phyloP scores from a whole-genome alignment of 2,888 invertebrate species.

The Amphipoea oculea region DNA sequence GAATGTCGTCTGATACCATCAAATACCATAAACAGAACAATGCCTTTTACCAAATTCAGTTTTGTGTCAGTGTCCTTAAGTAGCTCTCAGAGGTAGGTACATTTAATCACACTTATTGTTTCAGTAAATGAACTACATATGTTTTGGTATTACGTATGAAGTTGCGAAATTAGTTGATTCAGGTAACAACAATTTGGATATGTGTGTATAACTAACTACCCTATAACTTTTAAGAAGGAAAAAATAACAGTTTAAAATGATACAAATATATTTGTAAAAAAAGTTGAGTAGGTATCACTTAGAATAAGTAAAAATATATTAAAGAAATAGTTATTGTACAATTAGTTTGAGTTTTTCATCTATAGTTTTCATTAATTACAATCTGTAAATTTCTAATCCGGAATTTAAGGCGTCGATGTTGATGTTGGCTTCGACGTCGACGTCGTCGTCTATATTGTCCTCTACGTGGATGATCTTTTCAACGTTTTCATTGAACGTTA shows the following conservation, averaged over 20 bases:
- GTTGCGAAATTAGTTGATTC: neutral
- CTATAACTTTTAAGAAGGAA: neutral
- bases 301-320: slow-evolving; percentile 1
- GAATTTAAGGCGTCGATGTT: slow-evolving; percentile 53
- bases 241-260: slow-evolving; percentile 1
- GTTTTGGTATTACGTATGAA: neutral
- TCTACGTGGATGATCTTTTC: slow-evolving; percentile 89
- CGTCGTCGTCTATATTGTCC: slow-evolving; percentile 72
- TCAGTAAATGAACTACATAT: neutral
- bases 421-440: neutral
- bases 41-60: slow-evolving; percentile 69
- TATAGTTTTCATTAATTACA: slow-evolving; percentile 65
- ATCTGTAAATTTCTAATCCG: slow-evolving; percentile 78
- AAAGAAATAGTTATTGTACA: neutral
- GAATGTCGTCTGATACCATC: slow-evolving; percentile 74
- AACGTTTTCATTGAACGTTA: slow-evolving; percentile 90
- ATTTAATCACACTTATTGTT: slow-evolving; percentile 1
- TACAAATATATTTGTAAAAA: slow-evolving; percentile 21
- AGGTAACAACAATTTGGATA: neutral
- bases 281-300: slow-evolving; percentile 35
- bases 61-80: slow-evolving; percentile 36
- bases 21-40: slow-evolving; percentile 79
- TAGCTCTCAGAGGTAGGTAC: neutral
- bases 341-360: slow-evolving; percentile 12
- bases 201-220: neutral